Percentiles rank a stretch among this genome's conserved stretches.
These are phyloP conservation scores for Dromas ardeola DNA, from an alignment of 2,113 vertebrate species.

Conservation along the genomic window DNA sequence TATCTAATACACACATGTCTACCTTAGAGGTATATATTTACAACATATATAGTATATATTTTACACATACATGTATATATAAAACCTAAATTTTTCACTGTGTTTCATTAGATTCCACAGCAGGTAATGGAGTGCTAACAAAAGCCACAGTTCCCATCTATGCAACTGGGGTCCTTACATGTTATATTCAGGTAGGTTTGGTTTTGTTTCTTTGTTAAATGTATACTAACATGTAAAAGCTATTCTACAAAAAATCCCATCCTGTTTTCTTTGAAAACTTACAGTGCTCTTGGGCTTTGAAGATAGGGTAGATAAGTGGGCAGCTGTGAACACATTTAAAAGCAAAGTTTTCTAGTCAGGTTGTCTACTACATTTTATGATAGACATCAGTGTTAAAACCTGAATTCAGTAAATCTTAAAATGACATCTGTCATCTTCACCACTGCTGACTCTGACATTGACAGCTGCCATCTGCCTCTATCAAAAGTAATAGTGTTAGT, in stretches of 20 bases:
- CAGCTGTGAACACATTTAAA: not conserved
- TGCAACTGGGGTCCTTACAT: slow-evolving; percentile 96
- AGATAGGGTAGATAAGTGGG: not conserved
- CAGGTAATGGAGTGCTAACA: slow-evolving; percentile 93
- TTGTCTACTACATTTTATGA: not conserved
- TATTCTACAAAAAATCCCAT: not conserved
- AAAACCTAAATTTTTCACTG: not conserved
- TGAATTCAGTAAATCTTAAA: not conserved
- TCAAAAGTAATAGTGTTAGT: not conserved
- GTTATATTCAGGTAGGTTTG: slow-evolving; percentile 92
- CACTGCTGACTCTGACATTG: not conserved
- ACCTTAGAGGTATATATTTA: not conserved
- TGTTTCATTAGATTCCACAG: slow-evolving; percentile 82
- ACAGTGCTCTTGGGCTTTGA: not conserved
- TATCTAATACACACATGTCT: not conserved
- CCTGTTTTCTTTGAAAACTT: not conserved
- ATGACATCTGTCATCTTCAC: not conserved
- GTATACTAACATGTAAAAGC: not conserved
- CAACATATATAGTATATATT: not conserved
- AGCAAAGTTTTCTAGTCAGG: not conserved
- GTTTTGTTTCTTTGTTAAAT: not conserved
- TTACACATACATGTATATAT: not conserved
- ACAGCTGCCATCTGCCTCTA: not conserved
- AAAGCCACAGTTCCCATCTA: slow-evolving; percentile 99
- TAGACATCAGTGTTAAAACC: not conserved